A percentile compares a stretch with the other conserved stretches of the same genome.
Evolutionary conservation across 2,113 vertebrate species (phyloP).

Genomic region (Trachemys scripta): DNA sequence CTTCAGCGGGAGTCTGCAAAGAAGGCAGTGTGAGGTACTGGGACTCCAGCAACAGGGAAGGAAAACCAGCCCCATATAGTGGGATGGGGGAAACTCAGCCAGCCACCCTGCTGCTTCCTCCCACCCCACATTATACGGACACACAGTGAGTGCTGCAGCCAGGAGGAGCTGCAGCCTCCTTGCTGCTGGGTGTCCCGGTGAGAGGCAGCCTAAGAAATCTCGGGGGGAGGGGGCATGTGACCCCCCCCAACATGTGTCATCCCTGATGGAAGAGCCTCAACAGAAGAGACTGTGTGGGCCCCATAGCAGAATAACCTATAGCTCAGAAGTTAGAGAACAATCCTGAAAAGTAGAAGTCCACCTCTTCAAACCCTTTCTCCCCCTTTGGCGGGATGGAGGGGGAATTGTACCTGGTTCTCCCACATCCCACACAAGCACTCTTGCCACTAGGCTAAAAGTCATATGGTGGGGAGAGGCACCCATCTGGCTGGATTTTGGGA

Average conservation of each 20-base stretch:
- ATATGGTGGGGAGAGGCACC: not conserved
- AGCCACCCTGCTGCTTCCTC: not conserved
- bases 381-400: not conserved
- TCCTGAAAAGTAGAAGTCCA: not conserved
- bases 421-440: not conserved
- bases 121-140: not conserved
- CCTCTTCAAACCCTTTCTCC: not conserved
- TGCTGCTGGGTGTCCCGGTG: not conserved
- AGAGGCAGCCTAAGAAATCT: not conserved
- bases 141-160: not conserved
- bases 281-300: not conserved
- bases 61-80: not conserved
- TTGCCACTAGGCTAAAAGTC: not conserved
- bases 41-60: not conserved
- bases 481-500: not conserved
- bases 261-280: not conserved
- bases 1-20: too few relatives aligned
- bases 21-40: too few relatives aligned
- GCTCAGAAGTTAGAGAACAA: not conserved
- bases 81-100: not conserved
- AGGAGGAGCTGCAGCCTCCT: not conserved
- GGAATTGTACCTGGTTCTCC: not conserved
- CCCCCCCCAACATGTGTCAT: not conserved
- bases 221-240: not conserved
- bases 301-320: not conserved